Base-by-base conservation (phyloP, 92 coral and sea anemone genomes). In the Porites rus region DNA sequence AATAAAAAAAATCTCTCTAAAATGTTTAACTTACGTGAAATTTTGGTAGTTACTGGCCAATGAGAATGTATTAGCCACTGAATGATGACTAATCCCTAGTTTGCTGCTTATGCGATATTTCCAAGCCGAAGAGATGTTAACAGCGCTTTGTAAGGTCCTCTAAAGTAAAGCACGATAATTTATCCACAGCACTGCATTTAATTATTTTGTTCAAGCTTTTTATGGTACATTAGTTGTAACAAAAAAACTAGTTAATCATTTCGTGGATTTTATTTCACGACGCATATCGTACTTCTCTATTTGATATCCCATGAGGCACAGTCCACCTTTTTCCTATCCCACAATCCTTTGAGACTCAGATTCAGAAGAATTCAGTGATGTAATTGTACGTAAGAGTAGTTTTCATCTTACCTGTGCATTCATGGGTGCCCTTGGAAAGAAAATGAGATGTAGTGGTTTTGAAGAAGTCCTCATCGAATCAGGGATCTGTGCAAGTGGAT, bases 401-500 rank as follows among this genome's bases (percentile, higher is more conserved):
- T 74, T 85, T 77, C 84, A 85, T 21, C 86, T 75, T 51, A 61
- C 65, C 1, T 75, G 86, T 18, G 72, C 89, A 20, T 85, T 8
- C 51, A 76, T 77, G 60, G 63, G 75, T 22, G 89, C 89, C 43
- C 72, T 85, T 9, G 89, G 89, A 85, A 85, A 85, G 60, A 73
- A 18, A 60, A 72, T 83, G 82, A 83, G 60, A 74, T 73, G 87
- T 59, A 73, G 84, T 73, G 89, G 84, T 43, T 61, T 85, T n/a
- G 89, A 85, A 85, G 84, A 85, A 51, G 53, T 85, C 74, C 86
- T 85, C 54, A 38, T 85, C 10, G 89, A 77, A 69, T 76, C 89
- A 1, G 83, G 89, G 51, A 64, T 85, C 28, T 85, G 89, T 76
- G 85, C 85, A 8, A 85, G 89, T 67, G 89, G 84, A 20, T 85